Evolutionary conservation across 2,113 vertebrate species (phyloP), one percentile per base, ranked within the genome.

Genomic region (Phoenicopterus ruber): DNA sequence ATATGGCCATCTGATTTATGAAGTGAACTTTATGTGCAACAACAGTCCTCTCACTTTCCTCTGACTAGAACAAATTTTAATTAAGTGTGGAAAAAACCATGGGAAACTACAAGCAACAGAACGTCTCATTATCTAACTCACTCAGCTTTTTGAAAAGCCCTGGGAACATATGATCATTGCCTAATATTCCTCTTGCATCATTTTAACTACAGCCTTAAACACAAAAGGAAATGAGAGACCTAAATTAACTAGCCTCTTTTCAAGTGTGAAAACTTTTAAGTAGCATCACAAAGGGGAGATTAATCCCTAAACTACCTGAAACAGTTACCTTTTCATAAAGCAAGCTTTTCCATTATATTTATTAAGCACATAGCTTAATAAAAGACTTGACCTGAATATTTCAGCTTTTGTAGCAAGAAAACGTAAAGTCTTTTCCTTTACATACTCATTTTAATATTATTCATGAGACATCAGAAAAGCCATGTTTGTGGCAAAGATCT

Each of bases 161-260:
- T 93, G 78, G 67, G 79, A 96, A 90, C 29, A 34, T 49, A 49
- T 0, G 9, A 92, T 78, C 44, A 57, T 91, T 90, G 82, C 85
- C 49, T 72, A 92, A 69, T 83, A 91, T 38, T 89, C 74, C 50
- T 92, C 85, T 96, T 96, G 93, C 78, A 90, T 88, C 83, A 95
- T 73, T 95, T 70, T 83, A 94, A 94, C 78, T 93, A 63, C 54
- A 85, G 67, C 78, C 78, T 80, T 82, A 57, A 82, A 91, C 54
- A 93, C 74, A 94, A 93, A 93, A 93, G 85, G 62, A 93, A 96
- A 73, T 49, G 62, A 94, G 86, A 95, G 17, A 73, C 21, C 67
- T 83, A 88, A 92, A 94, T 92, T 93, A 95, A 69, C 62, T 44
- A 76, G 52, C 8, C 36, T 91, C 57, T 93, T 82, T 89, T 86